Base-by-base conservation (phyloP, 2,888 invertebrate genomes). In the Caenorhabditis sp. region DNA sequence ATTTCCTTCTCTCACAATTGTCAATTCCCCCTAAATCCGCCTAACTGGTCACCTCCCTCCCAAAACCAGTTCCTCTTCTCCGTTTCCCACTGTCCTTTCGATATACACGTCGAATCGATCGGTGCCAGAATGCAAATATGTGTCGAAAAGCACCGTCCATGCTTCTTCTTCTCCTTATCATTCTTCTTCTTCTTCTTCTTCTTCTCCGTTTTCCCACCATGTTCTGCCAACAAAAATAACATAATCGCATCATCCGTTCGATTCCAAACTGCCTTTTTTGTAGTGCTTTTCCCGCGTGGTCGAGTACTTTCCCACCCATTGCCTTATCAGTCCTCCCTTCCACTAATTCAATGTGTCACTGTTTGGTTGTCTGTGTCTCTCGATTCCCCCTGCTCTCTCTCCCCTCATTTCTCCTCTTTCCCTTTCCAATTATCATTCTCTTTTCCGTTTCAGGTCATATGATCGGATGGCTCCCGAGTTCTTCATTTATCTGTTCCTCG, bases 401-500 rank as follows among this genome's bases (percentile, higher is more conserved):
- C 13, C 13, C 18, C 37, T 28, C 58, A 20, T 20, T 22, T 51
- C n/a, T 60, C 26, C 24, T 35, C 40, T 47, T 47, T 18, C 11
- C n/a, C n/a, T 18, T 47, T 18, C 11, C 28, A 40, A 40, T 40
- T 40, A 40, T 40, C 40, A 40, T 40, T 40, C n/a, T n/a, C n/a
- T n/a, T n/a, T n/a, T n/a, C n/a, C 6, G 11, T 6, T 6, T 13
- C 13, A 40, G 40, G 40, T 53, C 24, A 22, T 26, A 53, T 53
- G 53, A 4, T 24, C 55, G 28, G 55, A 80, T 80, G 80, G 53
- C 72, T 26, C 51, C 68, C 0, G 78, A 78, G 32, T 82, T 82
- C 58, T 79, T 69, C 47, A 53, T 79, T 18, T 86, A 86, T 64
- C 50, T 86, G 15, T 64, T 84, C 44, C 58, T 84, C 4, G 82